These are phyloP conservation scores for Nomada fucata DNA, from an alignment of 2,888 invertebrate species.

Conservation along the genomic window DNA sequence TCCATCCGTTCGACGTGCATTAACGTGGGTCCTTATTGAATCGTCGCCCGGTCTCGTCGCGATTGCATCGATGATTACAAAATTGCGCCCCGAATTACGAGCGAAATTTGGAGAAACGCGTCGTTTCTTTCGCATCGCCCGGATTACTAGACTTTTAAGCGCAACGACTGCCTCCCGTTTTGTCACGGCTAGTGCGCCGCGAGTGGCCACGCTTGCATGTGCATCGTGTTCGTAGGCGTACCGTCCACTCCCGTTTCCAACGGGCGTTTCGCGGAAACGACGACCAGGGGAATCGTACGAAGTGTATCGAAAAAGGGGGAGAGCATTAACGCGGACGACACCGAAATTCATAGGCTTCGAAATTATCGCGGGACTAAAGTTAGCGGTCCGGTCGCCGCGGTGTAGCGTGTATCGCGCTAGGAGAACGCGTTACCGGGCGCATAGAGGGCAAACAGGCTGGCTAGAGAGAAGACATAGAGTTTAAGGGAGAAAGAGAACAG, in stretches of 20 bases:
- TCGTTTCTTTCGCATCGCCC: slow-evolving; percentile 1
- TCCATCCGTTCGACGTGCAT: slow-evolving; percentile 36
- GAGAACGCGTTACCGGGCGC: slow-evolving; percentile 65
- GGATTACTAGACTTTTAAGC: neutral
- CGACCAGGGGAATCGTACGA: slow-evolving; percentile 50
- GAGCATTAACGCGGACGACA: slow-evolving; percentile 61
- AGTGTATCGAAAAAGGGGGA: slow-evolving; percentile 71
- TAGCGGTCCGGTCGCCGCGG: slow-evolving; percentile 60
- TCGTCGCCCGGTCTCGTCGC: slow-evolving; percentile 43
- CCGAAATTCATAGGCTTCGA: slow-evolving; percentile 68
- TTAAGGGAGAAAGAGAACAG: too few relatives aligned
- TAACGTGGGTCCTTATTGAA: slow-evolving; percentile 51
- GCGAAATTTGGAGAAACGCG: slow-evolving; percentile 24
- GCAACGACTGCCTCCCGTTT: neutral
- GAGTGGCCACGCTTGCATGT: too few relatives aligned
- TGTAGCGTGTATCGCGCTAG: slow-evolving; percentile 59
- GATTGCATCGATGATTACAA: slow-evolving; percentile 59
- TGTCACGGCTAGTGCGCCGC: neutral
- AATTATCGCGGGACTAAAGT: slow-evolving; percentile 72
- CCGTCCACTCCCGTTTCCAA: too few relatives aligned
- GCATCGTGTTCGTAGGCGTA: too few relatives aligned
- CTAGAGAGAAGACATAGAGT: slow-evolving; percentile 44
- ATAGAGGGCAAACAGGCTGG: slow-evolving; percentile 51
- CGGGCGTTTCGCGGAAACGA: slow-evolving; percentile 42
- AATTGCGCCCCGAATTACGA: slow-evolving; percentile 52